Evolutionary conservation across 2,888 invertebrate genomes (phyloP), one percentile per base, ranked within the genome.

Genomic region (Sarcophaga caerulescens): DNA sequence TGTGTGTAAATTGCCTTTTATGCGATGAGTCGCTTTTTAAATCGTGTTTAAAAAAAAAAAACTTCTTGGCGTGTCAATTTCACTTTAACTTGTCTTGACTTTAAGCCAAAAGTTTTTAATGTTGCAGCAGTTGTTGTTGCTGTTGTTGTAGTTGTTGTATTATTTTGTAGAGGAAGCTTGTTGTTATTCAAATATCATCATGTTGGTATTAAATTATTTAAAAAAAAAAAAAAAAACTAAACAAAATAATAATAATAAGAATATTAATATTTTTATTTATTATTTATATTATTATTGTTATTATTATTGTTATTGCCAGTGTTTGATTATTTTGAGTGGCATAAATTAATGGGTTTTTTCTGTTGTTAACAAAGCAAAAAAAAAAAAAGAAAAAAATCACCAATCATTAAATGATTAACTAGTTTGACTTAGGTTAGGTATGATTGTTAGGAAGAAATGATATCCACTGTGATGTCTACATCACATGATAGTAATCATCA

Each of bases 121-220:
- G 68, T 23, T 45, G 57, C 47, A 14, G 14, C 19, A 44, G 21
- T 4, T 14, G 35, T 62, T 19, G 19, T 62, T 14, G 35, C 52
- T 19, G 19, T 62, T 70, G 78, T 2, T 63, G 25, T 62, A 47
- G 52, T 59, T 66, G 4, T 5, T 23, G 14, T 21, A 69, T 71
- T 59, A 63, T 44, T 44, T 52, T 59, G 25, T 62, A 73, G 71
- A 83, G 77, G 77, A 83, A 78, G 66, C 82, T 44, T 77, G n/a
- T 78, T 77, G 45, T 81, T 82, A 76, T 66, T 14, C 52, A 14
- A 12, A 17, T 4, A 57, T 71, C 52, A 83, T 83, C 71, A 77
- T 82, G 76, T 71, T 71, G 44, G 65, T 35, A 76, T 75, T 75
- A 63, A 75, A 81, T 76, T 82, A 76, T 82, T 76, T 60, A 65